Conservation (phyloP, 2,888 invertebrate genomes). For the Unio delphinus region DNA sequence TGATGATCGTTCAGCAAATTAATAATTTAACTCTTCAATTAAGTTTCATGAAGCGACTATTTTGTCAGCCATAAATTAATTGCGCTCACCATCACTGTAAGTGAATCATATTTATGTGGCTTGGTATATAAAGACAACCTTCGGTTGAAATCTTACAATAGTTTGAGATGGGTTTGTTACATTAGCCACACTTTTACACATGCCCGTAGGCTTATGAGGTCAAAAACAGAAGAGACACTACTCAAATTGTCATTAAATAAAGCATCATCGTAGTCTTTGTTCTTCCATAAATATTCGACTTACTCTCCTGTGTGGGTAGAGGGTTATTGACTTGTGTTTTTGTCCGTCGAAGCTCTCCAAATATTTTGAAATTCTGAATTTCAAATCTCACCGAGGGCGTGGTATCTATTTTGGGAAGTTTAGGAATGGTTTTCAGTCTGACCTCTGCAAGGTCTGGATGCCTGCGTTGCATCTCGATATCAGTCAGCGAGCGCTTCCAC, state of each 20-base stretch:
- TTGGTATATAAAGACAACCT: no score
- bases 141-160: no score
- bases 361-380: constrained; percentile 28
- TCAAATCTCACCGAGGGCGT: constrained; percentile 29
- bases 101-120: no score
- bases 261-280: background rate
- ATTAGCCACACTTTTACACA: no score
- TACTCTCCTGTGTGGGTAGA: constrained; percentile 24
- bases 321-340: constrained; percentile 33
- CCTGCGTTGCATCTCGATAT: constrained; percentile 27
- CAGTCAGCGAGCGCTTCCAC: constrained; percentile 35
- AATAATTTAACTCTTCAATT: no score
- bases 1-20: no score
- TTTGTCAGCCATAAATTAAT: no score
- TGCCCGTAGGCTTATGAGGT: no score
- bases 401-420: constrained; percentile 20
- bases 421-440: constrained; percentile 16
- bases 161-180: no score
- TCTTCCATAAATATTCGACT: constrained; percentile 6
- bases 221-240: no score
- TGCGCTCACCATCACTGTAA: no score
- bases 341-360: constrained; percentile 19
- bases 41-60: no score
- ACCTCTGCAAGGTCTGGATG: constrained; percentile 21
- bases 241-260: background rate